These are phyloP conservation scores for Dermolepida albohirtum DNA, from an alignment of 2,888 invertebrate species.

Conservation along the genomic window DNA sequence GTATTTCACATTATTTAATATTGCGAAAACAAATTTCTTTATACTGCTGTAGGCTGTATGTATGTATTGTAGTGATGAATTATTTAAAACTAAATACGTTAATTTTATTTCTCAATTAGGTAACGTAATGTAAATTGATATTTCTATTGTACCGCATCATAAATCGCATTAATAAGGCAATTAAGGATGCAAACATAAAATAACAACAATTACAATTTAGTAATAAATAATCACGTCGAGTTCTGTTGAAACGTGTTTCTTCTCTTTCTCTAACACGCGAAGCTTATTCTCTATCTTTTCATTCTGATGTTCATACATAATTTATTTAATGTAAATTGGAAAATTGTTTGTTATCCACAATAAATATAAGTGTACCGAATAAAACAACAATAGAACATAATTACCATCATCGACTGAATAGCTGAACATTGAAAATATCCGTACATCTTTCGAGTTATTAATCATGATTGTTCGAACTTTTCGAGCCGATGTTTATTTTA, in stretches of 20 bases:
- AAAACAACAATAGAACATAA: slow-evolving; percentile 31
- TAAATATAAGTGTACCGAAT: slow-evolving; percentile 6
- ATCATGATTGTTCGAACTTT: slow-evolving; percentile 28
- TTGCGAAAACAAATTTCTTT: too few relatives aligned
- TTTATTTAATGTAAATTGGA: slow-evolving; percentile 12
- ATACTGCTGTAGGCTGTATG: too few relatives aligned
- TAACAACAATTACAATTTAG: slow-evolving; percentile 15
- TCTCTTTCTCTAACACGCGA: not conserved
- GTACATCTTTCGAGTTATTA: slow-evolving; percentile 25
- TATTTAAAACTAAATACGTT: too few relatives aligned
- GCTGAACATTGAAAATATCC: slow-evolving; percentile 23
- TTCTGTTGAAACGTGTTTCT: not conserved
- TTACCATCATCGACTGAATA: slow-evolving; percentile 6
- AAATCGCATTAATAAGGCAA: slow-evolving; percentile 22
- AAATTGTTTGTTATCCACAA: slow-evolving; percentile 11
- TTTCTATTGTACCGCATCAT: not conserved
- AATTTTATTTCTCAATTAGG: too few relatives aligned
- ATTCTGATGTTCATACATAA: not conserved
- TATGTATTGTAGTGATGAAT: too few relatives aligned
- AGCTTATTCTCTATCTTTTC: not conserved
- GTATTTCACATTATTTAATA: too few relatives aligned
- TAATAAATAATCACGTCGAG: slow-evolving; percentile 21
- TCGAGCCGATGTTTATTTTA: slow-evolving; percentile 26
- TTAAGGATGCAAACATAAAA: slow-evolving; percentile 15
- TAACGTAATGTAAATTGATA: too few relatives aligned